Percentiles rank a stretch among this genome's conserved stretches.
Evolutionary conservation across 1,140 invertebrate species (phyloP).

Genomic region (Drosophila gunungcola): DNA sequence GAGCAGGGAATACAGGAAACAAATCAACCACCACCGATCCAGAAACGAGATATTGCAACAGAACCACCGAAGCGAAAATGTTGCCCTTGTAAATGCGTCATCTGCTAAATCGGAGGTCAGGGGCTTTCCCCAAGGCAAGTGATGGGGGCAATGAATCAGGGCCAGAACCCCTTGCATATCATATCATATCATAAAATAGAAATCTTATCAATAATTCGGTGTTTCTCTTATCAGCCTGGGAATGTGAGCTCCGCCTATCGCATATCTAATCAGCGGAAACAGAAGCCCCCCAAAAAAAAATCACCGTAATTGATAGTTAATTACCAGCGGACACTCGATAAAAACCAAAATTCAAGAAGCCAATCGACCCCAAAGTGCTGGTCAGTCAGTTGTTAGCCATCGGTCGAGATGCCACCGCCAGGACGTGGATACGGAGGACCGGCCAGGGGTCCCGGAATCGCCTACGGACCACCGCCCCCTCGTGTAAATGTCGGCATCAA

Average conservation of each 20-base stretch:
- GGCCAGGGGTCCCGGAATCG: constrained; percentile 46
- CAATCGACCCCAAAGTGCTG: constrained; percentile 11
- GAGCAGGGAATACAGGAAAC: background rate
- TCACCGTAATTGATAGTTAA: constrained; percentile 78
- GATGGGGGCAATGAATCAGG: constrained; percentile 30
- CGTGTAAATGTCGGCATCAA: constrained; percentile 70
- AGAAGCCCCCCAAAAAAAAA: constrained; percentile 47
- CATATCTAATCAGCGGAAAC: constrained; percentile 62
- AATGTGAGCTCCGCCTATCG: constrained; percentile 29
- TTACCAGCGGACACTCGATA: constrained; percentile 53
- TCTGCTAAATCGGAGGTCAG: constrained; percentile 27
- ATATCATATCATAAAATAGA: background rate
- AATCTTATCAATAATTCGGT: constrained; percentile 26
- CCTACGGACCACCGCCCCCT: constrained; percentile 56
- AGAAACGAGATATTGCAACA: constrained; percentile 6
- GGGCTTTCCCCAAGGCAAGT: constrained; percentile 35
- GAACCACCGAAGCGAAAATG: constrained; percentile 24
- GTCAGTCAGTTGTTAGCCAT: constrained; percentile 43
- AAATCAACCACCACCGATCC: background rate
- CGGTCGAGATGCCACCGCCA: constrained; percentile 68
- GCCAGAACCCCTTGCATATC: constrained; percentile 7
- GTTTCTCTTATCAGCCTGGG: constrained; percentile 31
- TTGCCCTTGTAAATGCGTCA: constrained; percentile 38
- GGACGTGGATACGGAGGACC: constrained; percentile 64
- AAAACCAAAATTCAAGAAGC: constrained; percentile 2